A percentile compares a stretch with the other conserved stretches of the same genome.
phyloP scores from a whole-genome alignment of 2,113 vertebrate genomes.

The Phalacrocorax pelagicus region DNA sequence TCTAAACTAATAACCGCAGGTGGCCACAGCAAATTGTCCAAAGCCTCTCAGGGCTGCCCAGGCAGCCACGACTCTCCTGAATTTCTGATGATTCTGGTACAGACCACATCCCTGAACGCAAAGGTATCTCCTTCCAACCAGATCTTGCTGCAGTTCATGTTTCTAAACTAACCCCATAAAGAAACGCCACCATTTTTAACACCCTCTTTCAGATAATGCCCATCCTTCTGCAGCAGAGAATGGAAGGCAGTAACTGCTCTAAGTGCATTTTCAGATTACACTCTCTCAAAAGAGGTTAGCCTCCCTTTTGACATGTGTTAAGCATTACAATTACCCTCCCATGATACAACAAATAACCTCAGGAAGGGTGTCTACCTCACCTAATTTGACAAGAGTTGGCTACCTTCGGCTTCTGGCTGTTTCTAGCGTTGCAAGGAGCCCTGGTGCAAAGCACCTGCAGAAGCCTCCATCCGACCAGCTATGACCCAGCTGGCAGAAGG shows the following conservation, averaged over 20 bases:
- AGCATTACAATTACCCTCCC: conserved; percentile 16
- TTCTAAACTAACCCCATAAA: neutral
- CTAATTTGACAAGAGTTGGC: neutral
- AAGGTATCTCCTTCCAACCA: neutral
- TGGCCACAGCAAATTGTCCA: conserved; percentile 25
- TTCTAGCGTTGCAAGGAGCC: neutral
- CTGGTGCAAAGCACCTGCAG: neutral
- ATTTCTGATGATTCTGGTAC: neutral
- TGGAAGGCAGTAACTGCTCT: neutral
- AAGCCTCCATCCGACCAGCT: neutral
- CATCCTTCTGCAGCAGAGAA: neutral
- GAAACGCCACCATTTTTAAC: neutral
- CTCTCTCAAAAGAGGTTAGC: neutral
- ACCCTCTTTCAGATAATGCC: neutral
- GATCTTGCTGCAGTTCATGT: neutral
- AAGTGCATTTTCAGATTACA: neutral
- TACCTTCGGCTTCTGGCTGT: neutral
- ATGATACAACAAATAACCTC: neutral
- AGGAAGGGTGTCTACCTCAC: neutral
- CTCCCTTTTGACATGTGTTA: neutral
- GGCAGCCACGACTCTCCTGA: neutral
- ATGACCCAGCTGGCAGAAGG: neutral
- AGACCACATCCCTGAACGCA: neutral
- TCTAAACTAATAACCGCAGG: conserved; percentile 17
- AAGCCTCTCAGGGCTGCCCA: neutral